Evolutionary conservation across 1,140 invertebrate species (phyloP).

Genomic region (Rhysida immarginata): DNA sequence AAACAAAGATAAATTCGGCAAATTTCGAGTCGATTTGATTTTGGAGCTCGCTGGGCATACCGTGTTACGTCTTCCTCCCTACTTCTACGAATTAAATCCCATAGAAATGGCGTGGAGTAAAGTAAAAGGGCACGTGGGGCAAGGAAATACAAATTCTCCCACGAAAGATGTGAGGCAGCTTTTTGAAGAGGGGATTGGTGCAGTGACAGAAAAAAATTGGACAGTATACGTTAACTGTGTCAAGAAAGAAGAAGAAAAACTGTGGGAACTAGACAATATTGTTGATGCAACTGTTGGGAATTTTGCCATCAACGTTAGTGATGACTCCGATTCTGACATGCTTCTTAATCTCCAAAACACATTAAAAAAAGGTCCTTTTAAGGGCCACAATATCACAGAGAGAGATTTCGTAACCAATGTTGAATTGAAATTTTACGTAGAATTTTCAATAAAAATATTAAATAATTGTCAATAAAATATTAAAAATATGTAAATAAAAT

Average conservation of each 20-base stretch:
- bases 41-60: conserved; percentile 10
- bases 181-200: background rate
- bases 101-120: conserved; percentile 25
- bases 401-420: no score
- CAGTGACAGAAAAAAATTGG: background rate
- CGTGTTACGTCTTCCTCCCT: conserved; percentile 24
- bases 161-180: background rate
- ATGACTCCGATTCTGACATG: no score
- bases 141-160: background rate
- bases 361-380: no score
- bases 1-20: background rate
- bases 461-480: no score
- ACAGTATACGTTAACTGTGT: background rate
- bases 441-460: no score
- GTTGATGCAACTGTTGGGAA: no score
- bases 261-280: background rate
- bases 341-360: no score
- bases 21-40: conserved; percentile 15
- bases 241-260: background rate
- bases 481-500: no score
- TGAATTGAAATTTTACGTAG: no score
- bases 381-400: no score
- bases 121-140: background rate
- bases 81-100: conserved; percentile 27
- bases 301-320: no score